Base-by-base conservation (phyloP, 2,888 invertebrate species). In the Xestia sexstrigata region DNA sequence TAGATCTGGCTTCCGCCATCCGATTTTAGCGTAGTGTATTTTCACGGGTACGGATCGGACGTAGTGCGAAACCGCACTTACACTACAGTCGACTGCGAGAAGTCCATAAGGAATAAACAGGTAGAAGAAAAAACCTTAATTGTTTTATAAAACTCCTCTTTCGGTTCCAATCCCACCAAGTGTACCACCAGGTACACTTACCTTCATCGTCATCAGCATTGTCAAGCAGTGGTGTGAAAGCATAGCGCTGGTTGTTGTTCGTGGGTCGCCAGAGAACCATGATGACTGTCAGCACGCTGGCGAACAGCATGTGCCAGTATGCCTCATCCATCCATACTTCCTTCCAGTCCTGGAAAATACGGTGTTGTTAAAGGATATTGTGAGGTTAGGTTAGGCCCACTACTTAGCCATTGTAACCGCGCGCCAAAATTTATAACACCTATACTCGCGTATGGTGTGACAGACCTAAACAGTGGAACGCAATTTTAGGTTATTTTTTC, bases 251-350 rank as follows among this genome's bases (percentile, higher is more conserved):
- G 96, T 99, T 99, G 95, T 99, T 99, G 93, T 98, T 99, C 30
- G 99, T 99, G 9, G 99, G 99, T 86, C 99, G 97, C 99, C 99
- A 99, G 82, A 99, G 97, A 83, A 99, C 97, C 98, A 99, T 99
- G 88, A 99, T 99, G 52, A 98, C 98, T 58, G 98, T 95, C 42
- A 99, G 97, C 76, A 99, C 97, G 85, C 98, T 97, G 26, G 98
- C 99, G 95, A 99, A 99, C 77, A 99, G 97, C 55, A 99, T 97
- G 95, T 99, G 99, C 99, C 99, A 99, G 94, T 98, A 99, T 6
- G 99, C 99, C 86, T 99, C 98, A 93, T 99, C 99, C 90, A 99
- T 96, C 99, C 99, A 99, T 86, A 99, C 97, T 91, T 98, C 98
- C 91, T 98, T 98, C 99, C 99, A 99, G 84, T 98, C 98, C 98